phyloP scores from a whole-genome alignment of 2,113 vertebrate genomes.

The Murina feae region DNA sequence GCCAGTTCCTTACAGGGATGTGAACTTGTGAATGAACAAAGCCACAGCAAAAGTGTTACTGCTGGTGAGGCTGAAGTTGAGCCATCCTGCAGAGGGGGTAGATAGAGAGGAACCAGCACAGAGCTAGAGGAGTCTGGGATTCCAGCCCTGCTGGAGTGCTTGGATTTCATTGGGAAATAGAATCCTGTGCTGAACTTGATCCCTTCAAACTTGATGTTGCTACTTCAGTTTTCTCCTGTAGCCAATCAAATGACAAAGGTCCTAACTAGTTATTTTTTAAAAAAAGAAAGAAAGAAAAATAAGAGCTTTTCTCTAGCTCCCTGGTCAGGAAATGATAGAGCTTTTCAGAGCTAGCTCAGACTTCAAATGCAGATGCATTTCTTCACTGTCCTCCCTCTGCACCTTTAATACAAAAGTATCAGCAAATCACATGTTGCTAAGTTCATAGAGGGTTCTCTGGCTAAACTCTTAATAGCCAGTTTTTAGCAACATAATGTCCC shows the following conservation, averaged over 20 bases:
- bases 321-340: background rate
- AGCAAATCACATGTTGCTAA: background rate
- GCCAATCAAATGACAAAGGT: background rate
- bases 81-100: background rate
- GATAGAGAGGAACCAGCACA: background rate
- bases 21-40: constrained; percentile 34
- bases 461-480: background rate
- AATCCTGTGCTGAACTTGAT: background rate
- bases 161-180: background rate
- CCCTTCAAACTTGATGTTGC: background rate
- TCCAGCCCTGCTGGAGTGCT: background rate
- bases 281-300: background rate
- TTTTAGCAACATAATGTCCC: background rate
- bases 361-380: background rate
- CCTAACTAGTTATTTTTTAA: background rate
- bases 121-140: background rate
- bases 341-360: background rate
- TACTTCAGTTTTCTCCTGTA: background rate
- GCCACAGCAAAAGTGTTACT: background rate
- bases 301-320: background rate
- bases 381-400: background rate
- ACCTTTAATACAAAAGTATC: background rate
- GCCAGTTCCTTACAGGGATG: constrained; percentile 18
- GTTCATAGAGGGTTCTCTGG: background rate
- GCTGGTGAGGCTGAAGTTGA: background rate